These are phyloP conservation scores for Acanthosepion pharaonis DNA, from an alignment of 2,888 invertebrate species.

Conservation along the genomic window DNA sequence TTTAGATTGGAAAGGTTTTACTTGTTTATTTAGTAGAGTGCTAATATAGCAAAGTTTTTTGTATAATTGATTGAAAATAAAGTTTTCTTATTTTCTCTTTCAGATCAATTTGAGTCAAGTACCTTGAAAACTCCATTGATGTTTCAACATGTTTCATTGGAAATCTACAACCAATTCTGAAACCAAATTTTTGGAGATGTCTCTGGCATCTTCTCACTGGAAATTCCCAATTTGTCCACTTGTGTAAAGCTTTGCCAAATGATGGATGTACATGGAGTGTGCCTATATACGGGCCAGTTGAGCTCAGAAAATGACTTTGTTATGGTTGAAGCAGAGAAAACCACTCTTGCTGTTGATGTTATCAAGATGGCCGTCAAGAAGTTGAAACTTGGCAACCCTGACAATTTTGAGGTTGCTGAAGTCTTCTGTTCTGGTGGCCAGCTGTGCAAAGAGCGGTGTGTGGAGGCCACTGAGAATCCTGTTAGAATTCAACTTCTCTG, in stretches of 20 bases:
- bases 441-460: slow-evolving; percentile 92
- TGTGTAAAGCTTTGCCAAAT: slow-evolving; percentile 48
- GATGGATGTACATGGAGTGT: slow-evolving; percentile 71
- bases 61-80: neutral
- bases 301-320: slow-evolving; percentile 65
- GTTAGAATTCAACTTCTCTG: slow-evolving; percentile 77
- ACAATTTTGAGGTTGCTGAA: slow-evolving; percentile 77
- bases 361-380: slow-evolving; percentile 63
- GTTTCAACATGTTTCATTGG: slow-evolving; percentile 11
- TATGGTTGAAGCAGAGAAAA: slow-evolving; percentile 69
- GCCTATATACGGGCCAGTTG: slow-evolving; percentile 68
- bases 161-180: neutral
- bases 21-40: too few species aligned
- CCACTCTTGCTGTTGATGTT: slow-evolving; percentile 79
- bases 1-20: too few species aligned
- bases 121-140: neutral
- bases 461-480: slow-evolving; percentile 81
- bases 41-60: neutral
- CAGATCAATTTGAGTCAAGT: slow-evolving; percentile 24
- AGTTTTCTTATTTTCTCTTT: neutral
- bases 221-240: neutral
- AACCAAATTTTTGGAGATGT: slow-evolving; percentile 24
- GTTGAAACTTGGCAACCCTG: slow-evolving; percentile 61
- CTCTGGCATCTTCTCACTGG: neutral
- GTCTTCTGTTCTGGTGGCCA: slow-evolving; percentile 89